Conservation (phyloP, 37 sponge, comb jelly and placozoan species). For the Amphimedon queenslandica region DNA sequence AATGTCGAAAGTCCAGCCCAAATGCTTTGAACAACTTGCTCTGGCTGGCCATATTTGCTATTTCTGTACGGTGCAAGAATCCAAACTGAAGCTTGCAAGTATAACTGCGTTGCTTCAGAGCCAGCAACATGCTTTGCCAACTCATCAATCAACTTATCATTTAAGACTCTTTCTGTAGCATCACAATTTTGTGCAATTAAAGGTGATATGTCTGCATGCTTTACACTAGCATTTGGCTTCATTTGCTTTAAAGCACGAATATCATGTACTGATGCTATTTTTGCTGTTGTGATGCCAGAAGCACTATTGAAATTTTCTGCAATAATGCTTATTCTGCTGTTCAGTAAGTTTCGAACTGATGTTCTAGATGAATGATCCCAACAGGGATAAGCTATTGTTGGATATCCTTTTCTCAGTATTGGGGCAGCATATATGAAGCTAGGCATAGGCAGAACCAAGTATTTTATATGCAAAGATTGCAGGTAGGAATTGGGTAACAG, state of each 20-base stretch:
- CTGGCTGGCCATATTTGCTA: conserved; percentile 1
- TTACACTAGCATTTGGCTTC: neutral
- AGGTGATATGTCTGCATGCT: neutral
- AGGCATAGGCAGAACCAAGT: neutral
- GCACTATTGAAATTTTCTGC: neutral
- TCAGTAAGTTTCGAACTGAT: neutral
- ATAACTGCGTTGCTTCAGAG: conserved; percentile 15
- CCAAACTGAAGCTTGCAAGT: conserved; percentile 3
- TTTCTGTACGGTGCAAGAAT: conserved; percentile 17
- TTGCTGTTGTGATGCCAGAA: neutral
- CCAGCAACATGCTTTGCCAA: conserved; percentile 1
- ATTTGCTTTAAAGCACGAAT: neutral
- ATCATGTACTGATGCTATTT: neutral
- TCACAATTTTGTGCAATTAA: conserved; percentile 8
- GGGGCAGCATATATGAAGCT: conserved; percentile 9
- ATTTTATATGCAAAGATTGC: neutral
- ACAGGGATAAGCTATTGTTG: conserved; percentile 22
- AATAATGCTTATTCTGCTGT: neutral
- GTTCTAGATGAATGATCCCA: conserved; percentile 25
- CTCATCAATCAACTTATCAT: neutral
- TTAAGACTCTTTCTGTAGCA: conserved; percentile 8
- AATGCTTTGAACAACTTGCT: conserved; percentile 1
- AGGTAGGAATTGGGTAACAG: conserved; percentile 9
- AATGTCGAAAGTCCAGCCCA: conserved; percentile 21
- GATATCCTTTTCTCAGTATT: neutral